Conservation (phyloP, 2,113 vertebrate genomes). For the Otocyon megalotis region DNA sequence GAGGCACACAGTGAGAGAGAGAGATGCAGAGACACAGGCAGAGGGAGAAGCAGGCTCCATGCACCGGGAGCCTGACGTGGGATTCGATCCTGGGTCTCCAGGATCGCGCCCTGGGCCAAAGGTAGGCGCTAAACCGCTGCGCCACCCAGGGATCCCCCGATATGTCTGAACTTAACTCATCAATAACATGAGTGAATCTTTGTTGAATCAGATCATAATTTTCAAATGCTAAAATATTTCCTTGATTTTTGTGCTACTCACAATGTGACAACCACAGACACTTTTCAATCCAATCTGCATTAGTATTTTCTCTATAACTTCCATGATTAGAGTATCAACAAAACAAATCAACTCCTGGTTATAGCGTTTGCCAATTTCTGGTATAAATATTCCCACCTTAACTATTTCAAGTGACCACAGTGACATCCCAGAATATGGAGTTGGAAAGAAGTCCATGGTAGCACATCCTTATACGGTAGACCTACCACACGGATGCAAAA, state of each 20-base stretch:
- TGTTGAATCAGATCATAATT: background rate
- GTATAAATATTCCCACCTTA: background rate
- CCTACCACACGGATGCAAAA: background rate
- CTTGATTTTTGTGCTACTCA: background rate
- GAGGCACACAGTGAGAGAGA: too few species aligned
- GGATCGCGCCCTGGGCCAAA: too few species aligned
- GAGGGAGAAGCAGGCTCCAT: too few species aligned
- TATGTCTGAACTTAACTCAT: background rate
- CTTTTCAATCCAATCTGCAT: background rate
- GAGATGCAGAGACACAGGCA: too few species aligned
- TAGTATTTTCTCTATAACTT: background rate
- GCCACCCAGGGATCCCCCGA: too few species aligned
- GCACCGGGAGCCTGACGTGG: too few species aligned
- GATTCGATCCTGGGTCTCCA: too few species aligned
- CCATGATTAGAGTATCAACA: background rate
- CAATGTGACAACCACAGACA: background rate
- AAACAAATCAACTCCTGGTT: conserved; percentile 2
- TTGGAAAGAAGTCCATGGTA: background rate
- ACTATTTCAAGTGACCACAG: background rate
- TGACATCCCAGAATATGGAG: background rate
- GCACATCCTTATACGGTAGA: background rate
- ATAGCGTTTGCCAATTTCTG: background rate
- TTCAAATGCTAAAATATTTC: background rate
- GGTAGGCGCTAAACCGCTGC: too few species aligned
- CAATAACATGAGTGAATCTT: background rate